Percentiles rank a stretch among this genome's conserved stretches.
phyloP scores from a whole-genome alignment of 2,113 vertebrate species.

The Rafetus swinhoei region DNA sequence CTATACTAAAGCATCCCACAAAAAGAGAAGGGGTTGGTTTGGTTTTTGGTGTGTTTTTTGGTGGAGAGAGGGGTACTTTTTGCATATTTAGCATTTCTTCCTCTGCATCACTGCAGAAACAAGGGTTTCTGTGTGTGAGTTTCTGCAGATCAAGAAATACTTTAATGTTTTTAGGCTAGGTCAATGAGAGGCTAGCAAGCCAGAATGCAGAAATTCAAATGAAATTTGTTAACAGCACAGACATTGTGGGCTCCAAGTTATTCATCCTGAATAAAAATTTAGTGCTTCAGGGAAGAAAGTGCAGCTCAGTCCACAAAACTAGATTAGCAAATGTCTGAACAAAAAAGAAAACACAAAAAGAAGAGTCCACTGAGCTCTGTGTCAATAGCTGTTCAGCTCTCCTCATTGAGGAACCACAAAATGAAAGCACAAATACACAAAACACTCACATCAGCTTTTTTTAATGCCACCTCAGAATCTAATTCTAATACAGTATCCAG shows the following conservation, averaged over 20 bases:
- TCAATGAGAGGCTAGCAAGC: slow-evolving; percentile 64
- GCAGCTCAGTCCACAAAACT: slow-evolving; percentile 31
- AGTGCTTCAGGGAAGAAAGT: slow-evolving; percentile 47
- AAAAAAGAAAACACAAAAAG: neutral
- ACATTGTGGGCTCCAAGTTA: slow-evolving; percentile 57
- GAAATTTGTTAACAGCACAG: slow-evolving; percentile 51
- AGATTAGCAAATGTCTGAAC: slow-evolving; percentile 52
- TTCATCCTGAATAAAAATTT: slow-evolving; percentile 67
- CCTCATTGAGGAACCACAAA: slow-evolving; percentile 15
- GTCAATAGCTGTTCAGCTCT: slow-evolving; percentile 12
- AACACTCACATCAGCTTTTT: neutral
- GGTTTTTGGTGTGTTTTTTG: neutral
- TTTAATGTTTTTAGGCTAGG: slow-evolving; percentile 54
- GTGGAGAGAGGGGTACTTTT: neutral
- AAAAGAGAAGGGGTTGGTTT: neutral
- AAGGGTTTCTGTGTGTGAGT: slow-evolving; percentile 62
- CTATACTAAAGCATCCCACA: slow-evolving; percentile 26
- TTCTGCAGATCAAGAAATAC: slow-evolving; percentile 54
- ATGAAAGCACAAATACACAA: neutral
- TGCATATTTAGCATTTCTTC: neutral
- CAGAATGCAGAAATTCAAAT: slow-evolving; percentile 21
- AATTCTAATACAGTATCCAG: neutral
- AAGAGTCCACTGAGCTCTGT: slow-evolving; percentile 31
- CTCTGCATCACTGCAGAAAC: slow-evolving; percentile 35
- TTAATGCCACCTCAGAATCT: neutral